phyloP scores from a whole-genome alignment of 2,797 vertebrate genomes.

The Acrossocheilus fasciatus region DNA sequence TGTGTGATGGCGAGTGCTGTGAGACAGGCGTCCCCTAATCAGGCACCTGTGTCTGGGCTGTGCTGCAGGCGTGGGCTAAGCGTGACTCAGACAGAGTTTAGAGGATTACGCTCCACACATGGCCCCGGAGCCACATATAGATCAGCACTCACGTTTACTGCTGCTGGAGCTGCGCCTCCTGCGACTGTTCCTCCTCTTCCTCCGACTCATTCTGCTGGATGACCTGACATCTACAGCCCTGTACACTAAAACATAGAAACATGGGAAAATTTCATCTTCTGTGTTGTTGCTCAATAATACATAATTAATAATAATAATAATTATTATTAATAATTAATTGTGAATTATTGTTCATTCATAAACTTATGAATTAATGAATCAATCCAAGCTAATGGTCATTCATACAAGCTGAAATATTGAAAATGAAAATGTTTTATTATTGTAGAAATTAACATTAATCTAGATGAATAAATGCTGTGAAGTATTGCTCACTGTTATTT shows the following conservation, averaged over 20 bases:
- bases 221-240: conserved; percentile 16
- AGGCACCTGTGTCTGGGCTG: conserved; percentile 37
- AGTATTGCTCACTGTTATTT: background rate
- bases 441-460: background rate
- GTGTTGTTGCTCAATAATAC: background rate
- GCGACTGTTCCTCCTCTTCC: conserved; percentile 84
- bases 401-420: background rate
- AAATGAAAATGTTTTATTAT: background rate
- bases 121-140: conserved; percentile 45
- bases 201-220: conserved; percentile 81
- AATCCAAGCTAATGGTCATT: background rate
- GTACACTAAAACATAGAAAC: conserved; percentile 23
- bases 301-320: background rate
- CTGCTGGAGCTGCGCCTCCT: conserved; percentile 84
- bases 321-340: background rate
- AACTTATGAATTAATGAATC: background rate
- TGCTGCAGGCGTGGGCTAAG: conserved; percentile 29
- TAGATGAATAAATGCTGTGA: background rate
- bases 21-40: conserved; percentile 19
- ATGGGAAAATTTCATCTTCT: background rate
- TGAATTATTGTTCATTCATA: background rate
- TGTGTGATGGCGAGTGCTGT: background rate
- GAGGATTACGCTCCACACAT: conserved; percentile 64
- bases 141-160: conserved; percentile 84
- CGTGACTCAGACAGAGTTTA: conserved; percentile 69